phyloP scores from a whole-genome alignment of 2,797 vertebrate species.

The Alca torda region DNA sequence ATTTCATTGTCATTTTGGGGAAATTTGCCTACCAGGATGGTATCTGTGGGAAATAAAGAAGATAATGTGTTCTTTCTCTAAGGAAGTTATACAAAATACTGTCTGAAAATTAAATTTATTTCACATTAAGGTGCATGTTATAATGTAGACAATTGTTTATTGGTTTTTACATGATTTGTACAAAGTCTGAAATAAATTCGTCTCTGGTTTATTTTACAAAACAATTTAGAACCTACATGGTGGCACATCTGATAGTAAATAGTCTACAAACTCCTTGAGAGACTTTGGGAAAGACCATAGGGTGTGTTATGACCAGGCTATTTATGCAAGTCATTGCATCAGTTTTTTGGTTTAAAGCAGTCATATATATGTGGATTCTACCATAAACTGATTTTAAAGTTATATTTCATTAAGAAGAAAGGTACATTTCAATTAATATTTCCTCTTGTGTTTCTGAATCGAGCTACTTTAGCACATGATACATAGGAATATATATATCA shows the following conservation, averaged over 20 bases:
- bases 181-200: not conserved
- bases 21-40: not conserved
- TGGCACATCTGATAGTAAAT: not conserved
- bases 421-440: not conserved
- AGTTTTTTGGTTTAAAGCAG: not conserved
- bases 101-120: not conserved
- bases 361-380: accelerated
- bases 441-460: not conserved
- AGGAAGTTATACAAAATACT: not conserved
- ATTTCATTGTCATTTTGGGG: not conserved
- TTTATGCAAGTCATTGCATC: not conserved
- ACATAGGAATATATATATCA: accelerated
- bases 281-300: not conserved
- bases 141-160: not conserved
- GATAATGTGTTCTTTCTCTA: not conserved
- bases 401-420: not conserved
- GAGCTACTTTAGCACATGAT: accelerated
- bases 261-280: not conserved
- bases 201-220: not conserved
- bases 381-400: not conserved
- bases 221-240: not conserved
- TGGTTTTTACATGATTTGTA: not conserved
- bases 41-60: not conserved
- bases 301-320: not conserved
- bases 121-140: not conserved